A percentile compares a stretch with the other conserved stretches of the same genome.
Evolutionary conservation across 2,113 vertebrate species (phyloP).

Genomic region (Machaerirhynchus nigripectus): DNA sequence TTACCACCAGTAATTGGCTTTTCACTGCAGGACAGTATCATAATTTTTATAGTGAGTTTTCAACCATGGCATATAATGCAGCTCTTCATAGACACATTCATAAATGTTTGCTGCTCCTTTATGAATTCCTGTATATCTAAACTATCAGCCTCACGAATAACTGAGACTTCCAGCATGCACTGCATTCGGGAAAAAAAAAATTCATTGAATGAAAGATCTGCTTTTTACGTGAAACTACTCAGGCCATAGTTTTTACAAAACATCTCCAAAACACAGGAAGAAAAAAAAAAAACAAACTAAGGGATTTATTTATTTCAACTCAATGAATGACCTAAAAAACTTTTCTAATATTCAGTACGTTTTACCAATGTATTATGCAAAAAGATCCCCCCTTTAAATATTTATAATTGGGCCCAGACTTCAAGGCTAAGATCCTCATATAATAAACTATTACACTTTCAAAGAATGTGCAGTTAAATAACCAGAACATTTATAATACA

Average conservation of each 20-base stretch:
- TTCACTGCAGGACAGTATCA: neutral
- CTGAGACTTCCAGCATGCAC: neutral
- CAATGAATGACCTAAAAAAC: neutral
- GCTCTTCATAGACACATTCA: slow-evolving; percentile 32
- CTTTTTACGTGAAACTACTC: neutral
- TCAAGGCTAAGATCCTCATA: neutral
- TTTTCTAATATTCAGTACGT: neutral
- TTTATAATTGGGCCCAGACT: neutral
- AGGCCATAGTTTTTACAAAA: neutral
- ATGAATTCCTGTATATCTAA: neutral
- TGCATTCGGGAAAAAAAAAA: neutral
- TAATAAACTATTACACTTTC: neutral
- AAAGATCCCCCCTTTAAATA: neutral
- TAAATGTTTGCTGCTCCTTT: neutral
- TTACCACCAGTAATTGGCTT: slow-evolving; percentile 30
- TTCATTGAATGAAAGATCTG: neutral
- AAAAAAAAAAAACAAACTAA: neutral
- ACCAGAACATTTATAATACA: neutral
- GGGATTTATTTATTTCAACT: neutral
- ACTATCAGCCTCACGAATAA: neutral
- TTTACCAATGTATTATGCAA: neutral
- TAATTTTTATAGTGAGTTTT: slow-evolving; percentile 51
- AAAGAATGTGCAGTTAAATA: slow-evolving; percentile 6
- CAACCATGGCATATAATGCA: neutral
- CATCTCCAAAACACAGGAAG: neutral